Conservation (phyloP, 2,888 invertebrate species). For the Drosophila prolongata region DNA sequence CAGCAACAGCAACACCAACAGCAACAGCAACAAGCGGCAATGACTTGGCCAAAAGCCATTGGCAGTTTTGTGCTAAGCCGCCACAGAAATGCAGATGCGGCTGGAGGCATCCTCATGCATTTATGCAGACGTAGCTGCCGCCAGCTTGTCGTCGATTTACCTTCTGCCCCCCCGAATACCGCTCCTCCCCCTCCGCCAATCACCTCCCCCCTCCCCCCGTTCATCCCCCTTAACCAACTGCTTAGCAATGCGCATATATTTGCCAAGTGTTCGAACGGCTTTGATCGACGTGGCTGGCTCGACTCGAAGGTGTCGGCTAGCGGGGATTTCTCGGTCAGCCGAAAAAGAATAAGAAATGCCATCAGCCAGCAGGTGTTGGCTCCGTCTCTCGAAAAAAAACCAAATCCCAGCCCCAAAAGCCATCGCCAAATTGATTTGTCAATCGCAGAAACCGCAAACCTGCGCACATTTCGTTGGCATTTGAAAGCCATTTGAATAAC, state of each 20-base stretch:
- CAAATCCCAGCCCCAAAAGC: slow-evolving; percentile 59
- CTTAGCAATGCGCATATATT: slow-evolving; percentile 73
- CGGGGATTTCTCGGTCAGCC: slow-evolving; percentile 37
- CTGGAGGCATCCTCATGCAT: slow-evolving; percentile 66
- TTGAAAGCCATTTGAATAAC: slow-evolving; percentile 76
- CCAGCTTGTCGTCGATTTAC: slow-evolving; percentile 72
- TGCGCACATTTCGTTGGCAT: slow-evolving; percentile 75
- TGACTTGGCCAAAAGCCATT: slow-evolving; percentile 76
- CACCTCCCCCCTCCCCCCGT: not conserved
- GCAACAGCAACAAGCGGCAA: slow-evolving; percentile 66
- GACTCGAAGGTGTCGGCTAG: slow-evolving; percentile 55
- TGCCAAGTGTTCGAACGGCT: slow-evolving; percentile 70
- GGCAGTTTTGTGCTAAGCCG: slow-evolving; percentile 52
- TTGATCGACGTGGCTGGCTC: slow-evolving; percentile 68
- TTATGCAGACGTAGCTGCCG: slow-evolving; percentile 63
- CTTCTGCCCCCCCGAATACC: not conserved
- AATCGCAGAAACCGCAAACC: slow-evolving; percentile 71
- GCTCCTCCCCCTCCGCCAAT: slow-evolving; percentile 1
- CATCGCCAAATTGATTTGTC: slow-evolving; percentile 76
- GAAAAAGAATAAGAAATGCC: slow-evolving; percentile 47
- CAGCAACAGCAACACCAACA: slow-evolving; percentile 43
- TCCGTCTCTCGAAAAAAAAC: slow-evolving; percentile 40
- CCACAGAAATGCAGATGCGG: slow-evolving; percentile 63
- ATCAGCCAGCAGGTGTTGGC: slow-evolving; percentile 51
- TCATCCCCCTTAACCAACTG: slow-evolving; percentile 25